Conservation (phyloP, 2,888 invertebrate genomes). For the Cantharis nigra region DNA sequence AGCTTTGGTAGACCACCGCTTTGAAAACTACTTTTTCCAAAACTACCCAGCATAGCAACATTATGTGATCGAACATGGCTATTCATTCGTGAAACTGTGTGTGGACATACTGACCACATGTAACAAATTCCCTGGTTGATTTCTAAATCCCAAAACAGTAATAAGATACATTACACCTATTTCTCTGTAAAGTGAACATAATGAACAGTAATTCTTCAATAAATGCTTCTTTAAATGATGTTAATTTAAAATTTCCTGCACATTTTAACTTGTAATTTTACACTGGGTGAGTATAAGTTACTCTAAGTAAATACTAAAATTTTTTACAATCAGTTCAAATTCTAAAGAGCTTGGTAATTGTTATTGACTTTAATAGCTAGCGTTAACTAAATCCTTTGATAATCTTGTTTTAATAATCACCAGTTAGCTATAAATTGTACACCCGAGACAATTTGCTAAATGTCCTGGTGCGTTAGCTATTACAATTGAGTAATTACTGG, state of each 20-base stretch:
- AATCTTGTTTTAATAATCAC: background rate
- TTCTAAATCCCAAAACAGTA: constrained; percentile 34
- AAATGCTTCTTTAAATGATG: background rate
- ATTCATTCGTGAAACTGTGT: constrained; percentile 36
- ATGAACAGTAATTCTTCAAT: background rate
- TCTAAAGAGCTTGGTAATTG: background rate
- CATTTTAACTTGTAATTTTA: background rate
- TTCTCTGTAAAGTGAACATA: background rate
- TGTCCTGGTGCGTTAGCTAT: background rate
- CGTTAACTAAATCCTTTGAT: background rate
- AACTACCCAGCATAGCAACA: background rate
- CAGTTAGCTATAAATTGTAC: background rate
- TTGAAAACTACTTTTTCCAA: background rate
- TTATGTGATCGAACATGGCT: constrained; percentile 24
- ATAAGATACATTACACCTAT: constrained; percentile 31
- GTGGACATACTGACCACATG: constrained; percentile 38
- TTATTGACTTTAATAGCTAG: background rate
- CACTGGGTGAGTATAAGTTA: background rate
- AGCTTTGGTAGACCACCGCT: background rate
- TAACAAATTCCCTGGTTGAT: constrained; percentile 34
- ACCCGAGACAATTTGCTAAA: constrained; percentile 1
- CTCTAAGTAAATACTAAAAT: background rate
- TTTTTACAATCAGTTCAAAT: background rate
- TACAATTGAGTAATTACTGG: background rate
- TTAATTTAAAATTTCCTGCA: background rate